These are phyloP conservation scores for Watsonalla binaria DNA, from an alignment of 2,888 invertebrate genomes.

Conservation along the genomic window DNA sequence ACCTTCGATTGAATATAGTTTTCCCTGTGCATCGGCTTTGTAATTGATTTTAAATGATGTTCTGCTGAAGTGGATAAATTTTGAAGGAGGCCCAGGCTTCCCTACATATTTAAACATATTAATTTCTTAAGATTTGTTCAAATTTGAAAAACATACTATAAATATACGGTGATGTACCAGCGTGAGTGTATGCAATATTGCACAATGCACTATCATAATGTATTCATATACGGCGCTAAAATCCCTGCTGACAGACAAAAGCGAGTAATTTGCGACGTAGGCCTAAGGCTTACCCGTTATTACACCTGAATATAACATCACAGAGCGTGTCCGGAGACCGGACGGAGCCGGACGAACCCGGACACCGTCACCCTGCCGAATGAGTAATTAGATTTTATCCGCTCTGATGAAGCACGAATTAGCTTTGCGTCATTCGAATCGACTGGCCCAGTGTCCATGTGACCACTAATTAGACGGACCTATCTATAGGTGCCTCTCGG, in stretches of 20 bases:
- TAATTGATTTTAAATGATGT: no score
- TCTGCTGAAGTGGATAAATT: no score
- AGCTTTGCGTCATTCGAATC: constrained; percentile 20
- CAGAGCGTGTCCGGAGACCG: constrained; percentile 15
- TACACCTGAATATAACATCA: constrained; percentile 56
- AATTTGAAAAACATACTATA: no score
- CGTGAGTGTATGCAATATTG: constrained; percentile 10
- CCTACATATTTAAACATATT: no score
- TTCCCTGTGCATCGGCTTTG: no score
- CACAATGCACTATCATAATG: constrained; percentile 34
- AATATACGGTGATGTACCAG: constrained; percentile 4
- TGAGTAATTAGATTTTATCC: constrained; percentile 38
- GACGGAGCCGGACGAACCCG: neutral
- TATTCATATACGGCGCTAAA: constrained; percentile 44
- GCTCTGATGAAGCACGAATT: constrained; percentile 31
- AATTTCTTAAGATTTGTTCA: no score
- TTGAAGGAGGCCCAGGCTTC: no score
- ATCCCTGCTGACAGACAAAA: constrained; percentile 44
- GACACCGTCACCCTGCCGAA: constrained; percentile 8
- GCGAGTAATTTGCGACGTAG: constrained; percentile 45
- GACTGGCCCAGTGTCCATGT: constrained; percentile 10
- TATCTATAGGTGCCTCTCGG: no score
- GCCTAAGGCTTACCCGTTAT: constrained; percentile 44
- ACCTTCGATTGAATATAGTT: no score
- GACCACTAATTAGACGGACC: constrained; percentile 15